Evolutionary conservation across 2,797 vertebrate genomes (phyloP).

Genomic region (Pantherophis alleghaniensis): DNA sequence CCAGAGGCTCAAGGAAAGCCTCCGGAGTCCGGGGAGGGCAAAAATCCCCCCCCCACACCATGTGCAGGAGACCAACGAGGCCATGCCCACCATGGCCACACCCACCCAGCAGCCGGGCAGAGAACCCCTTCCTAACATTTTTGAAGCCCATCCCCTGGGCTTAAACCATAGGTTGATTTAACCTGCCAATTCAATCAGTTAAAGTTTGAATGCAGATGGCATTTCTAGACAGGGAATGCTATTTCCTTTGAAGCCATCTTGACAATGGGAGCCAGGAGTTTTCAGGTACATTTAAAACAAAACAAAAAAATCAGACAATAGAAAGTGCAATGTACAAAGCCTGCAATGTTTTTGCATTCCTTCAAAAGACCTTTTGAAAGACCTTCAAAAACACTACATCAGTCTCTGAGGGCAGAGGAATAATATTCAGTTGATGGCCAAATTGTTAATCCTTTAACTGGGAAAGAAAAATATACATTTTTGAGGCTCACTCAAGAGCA

Average conservation of each 20-base stretch:
- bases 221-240: neutral
- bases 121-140: too few relatives aligned
- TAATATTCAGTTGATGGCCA: slow-evolving; percentile 7
- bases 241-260: neutral
- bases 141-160: too few relatives aligned
- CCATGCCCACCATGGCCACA: too few relatives aligned
- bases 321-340: neutral
- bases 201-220: neutral
- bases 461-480: neutral
- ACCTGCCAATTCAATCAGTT: neutral
- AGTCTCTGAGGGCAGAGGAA: neutral
- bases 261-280: neutral
- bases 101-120: too few relatives aligned
- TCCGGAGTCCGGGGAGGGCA: too few relatives aligned
- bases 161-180: neutral
- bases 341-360: neutral
- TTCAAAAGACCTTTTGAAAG: neutral
- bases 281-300: neutral
- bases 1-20: too few relatives aligned
- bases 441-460: neutral
- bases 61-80: too few relatives aligned
- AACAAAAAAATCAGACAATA: neutral
- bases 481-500: neutral
- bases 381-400: neutral
- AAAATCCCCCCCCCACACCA: too few relatives aligned